Evolutionary conservation across 2,888 invertebrate species (phyloP), one percentile per base, ranked within the genome.

Genomic region (Pyrochroa serraticornis): DNA sequence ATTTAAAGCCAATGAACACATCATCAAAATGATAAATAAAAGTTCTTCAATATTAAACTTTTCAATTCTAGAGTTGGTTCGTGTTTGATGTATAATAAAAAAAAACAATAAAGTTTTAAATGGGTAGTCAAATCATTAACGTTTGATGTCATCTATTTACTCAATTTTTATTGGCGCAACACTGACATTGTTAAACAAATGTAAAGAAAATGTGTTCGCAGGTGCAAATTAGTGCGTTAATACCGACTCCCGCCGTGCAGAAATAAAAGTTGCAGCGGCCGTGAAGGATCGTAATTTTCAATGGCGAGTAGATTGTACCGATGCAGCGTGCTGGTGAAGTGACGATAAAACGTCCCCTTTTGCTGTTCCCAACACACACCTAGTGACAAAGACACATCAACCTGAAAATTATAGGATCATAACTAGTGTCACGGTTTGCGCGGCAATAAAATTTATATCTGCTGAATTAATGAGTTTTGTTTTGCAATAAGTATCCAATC

Each of bases 361-460:
- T 49, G 56, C 57, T 60, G 54, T 43, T 22, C 50, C 46, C 59
- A 63, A 65, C 60, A 62, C 59, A 62, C 56, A 22, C 22, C 22
- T 22, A 22, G 22, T 60, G 61, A 44, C 59, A 59, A 62, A 62
- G 62, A 56, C 54, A 59, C 57, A 66, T 60, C 60, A 60, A 58
- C 49, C 50, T 62, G 63, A 60, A 65, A 65, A 63, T 64, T 66
- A 64, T 63, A 58, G 60, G 66, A 63, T 66, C 66, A 63, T 66
- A 65, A 66, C 64, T 57, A 53, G 53, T 58, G 64, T 60, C 61
- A 62, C 58, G 53, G 59, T 63, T 58, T 61, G 39, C 54, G n/a
- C 44, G 48, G 63, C 53, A 55, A 63, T 67, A 67, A 67, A 67
- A 63, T 67, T 64, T 62, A 61, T 61, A 63, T 55, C 58, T 59